phyloP scores from a whole-genome alignment of 1,140 invertebrate genomes.

The Cyrtorhinus lividipennis region DNA sequence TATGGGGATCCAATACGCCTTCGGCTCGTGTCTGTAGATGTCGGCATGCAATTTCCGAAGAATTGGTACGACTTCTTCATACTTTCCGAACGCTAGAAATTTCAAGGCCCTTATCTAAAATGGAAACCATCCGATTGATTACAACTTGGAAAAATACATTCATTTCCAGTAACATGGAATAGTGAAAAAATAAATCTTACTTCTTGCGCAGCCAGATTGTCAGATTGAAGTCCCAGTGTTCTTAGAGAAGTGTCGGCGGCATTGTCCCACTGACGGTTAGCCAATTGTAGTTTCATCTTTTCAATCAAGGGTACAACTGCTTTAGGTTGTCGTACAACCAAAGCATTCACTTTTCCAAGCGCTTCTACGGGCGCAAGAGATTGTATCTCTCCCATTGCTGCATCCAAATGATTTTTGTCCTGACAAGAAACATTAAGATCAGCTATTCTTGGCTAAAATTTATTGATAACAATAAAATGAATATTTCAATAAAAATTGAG shows the following conservation, averaged over 20 bases:
- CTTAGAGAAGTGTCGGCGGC: conserved; percentile 60
- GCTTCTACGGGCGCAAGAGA: conserved; percentile 16
- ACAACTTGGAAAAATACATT: neutral
- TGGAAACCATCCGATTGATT: neutral
- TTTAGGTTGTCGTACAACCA: conserved; percentile 56
- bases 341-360: conserved; percentile 25
- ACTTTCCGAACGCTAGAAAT: conserved; percentile 57
- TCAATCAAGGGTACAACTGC: conserved; percentile 63
- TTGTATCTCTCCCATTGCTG: conserved; percentile 37
- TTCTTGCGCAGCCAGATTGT: conserved; percentile 56
- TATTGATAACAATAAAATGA: no score
- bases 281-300: conserved; percentile 75
- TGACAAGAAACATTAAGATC: conserved; percentile 27
- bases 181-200: no score
- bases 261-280: conserved; percentile 74
- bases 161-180: neutral
- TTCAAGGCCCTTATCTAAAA: conserved; percentile 52
- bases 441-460: no score
- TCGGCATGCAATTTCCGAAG: conserved; percentile 50
- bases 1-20: conserved; percentile 53
- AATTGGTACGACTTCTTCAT: conserved; percentile 47
- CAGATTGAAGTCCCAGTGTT: conserved; percentile 50
- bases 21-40: conserved; percentile 56
- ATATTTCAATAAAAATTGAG: no score
- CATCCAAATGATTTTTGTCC: conserved; percentile 41